phyloP scores from a whole-genome alignment of 2,888 invertebrate species.

The Lysandra coridon region DNA sequence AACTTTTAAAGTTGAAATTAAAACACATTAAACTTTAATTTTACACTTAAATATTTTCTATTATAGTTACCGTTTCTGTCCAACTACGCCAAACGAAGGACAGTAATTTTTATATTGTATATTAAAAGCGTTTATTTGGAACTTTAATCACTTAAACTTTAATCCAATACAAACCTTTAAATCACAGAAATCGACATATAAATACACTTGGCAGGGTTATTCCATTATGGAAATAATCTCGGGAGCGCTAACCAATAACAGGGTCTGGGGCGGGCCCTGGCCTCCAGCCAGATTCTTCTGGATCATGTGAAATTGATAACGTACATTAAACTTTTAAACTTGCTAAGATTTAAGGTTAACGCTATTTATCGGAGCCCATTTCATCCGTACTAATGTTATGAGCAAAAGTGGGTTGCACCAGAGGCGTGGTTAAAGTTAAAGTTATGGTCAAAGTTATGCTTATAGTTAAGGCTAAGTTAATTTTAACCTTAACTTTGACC shows the following conservation, averaged over 20 bases:
- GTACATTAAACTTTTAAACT: not conserved
- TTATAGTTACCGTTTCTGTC: too few species aligned
- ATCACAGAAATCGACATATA: not conserved
- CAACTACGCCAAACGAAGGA: too few species aligned
- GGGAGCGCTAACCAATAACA: constrained; percentile 33
- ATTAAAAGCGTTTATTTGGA: not conserved
- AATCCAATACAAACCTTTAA: not conserved
- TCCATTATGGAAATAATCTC: constrained; percentile 34
- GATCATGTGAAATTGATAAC: constrained; percentile 24
- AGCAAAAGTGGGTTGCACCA: too few species aligned
- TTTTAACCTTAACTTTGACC: too few species aligned
- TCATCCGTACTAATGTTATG: not conserved
- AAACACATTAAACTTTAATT: too few species aligned
- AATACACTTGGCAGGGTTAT: constrained; percentile 31
- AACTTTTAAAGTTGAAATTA: too few species aligned
- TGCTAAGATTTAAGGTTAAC: not conserved
- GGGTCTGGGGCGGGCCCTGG: constrained; percentile 23
- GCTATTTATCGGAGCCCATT: not conserved
- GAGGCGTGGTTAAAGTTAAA: too few species aligned
- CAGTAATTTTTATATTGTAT: not conserved
- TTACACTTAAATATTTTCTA: too few species aligned
- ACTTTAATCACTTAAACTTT: not conserved
- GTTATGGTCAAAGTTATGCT: too few species aligned
- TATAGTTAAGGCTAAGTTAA: too few species aligned
- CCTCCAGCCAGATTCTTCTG: constrained; percentile 30